These are phyloP conservation scores for Glaucidium brasilianum DNA, from an alignment of 2,113 vertebrate genomes.

Conservation along the genomic window DNA sequence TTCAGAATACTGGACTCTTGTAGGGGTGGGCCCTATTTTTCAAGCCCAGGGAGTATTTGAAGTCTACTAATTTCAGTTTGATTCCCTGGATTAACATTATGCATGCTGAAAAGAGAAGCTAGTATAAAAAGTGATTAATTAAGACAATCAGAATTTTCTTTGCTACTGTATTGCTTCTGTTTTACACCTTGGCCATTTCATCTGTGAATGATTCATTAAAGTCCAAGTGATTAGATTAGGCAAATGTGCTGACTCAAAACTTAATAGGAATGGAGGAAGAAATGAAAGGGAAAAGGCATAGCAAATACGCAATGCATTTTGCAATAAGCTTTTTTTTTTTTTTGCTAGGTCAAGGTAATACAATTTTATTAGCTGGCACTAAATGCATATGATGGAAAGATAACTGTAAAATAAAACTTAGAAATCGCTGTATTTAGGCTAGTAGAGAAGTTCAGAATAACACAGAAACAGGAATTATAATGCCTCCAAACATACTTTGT, in stretches of 20 bases:
- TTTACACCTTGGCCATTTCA: background rate
- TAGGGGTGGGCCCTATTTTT: background rate
- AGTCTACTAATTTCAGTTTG: background rate
- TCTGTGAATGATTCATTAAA: conserved; percentile 9
- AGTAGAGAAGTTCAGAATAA: background rate
- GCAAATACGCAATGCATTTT: background rate
- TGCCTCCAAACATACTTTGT: background rate
- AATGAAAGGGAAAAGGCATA: background rate
- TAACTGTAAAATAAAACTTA: background rate
- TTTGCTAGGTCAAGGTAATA: background rate
- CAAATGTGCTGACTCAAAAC: background rate
- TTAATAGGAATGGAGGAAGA: background rate
- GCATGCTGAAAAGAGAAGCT: background rate
- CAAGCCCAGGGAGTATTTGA: background rate
- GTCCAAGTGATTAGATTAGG: background rate
- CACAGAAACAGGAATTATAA: background rate
- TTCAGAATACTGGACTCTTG: background rate
- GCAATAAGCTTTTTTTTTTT: background rate
- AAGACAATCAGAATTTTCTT: background rate
- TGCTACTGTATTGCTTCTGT: background rate
- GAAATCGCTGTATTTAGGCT: background rate
- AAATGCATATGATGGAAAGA: background rate
- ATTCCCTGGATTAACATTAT: background rate
- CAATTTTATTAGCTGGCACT: background rate
- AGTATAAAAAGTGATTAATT: background rate